Base-by-base conservation (phyloP, 2,113 vertebrate species). In the Vicugna pacos region DNA sequence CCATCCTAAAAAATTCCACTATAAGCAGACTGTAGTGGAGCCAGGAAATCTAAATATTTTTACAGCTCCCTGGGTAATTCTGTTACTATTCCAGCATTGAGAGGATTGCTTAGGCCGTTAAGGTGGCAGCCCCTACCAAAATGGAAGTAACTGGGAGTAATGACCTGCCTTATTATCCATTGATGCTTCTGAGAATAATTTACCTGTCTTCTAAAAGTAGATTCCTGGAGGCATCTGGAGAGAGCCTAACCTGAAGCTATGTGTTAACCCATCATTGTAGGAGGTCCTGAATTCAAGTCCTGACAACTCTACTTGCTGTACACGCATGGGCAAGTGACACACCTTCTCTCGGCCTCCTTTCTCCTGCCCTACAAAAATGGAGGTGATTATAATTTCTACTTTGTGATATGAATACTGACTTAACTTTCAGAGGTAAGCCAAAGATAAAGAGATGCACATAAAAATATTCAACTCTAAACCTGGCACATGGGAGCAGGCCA, bases 21-120 rank as follows among this genome's bases (percentile, higher is more conserved):
- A 13, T 65, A 88, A 58, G 77, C 35, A 65, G 22, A 84, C n/a
- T 67, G 56, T 32, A 94, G n/a, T 58, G 35, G 2, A 77, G 58
- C n/a, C 70, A 92, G 69, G 64, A 89, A 92, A 80, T 92, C 48
- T 84, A 84, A 48, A 79, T 72, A 46, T 89, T 89, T 79, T 65
- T 79, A 67, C 73, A 72, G 13, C 28, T 79, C 62, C 85, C 32
- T 89, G 64, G 38, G 72, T 76, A 16, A 89, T 86, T 88, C 83
- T 58, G 8, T 46, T 76, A 30, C 82, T 54, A 83, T 72, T 80
- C 32, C 75, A 91, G 60, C 58, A 93, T 11, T 62, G 35, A 69
- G 11, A 30, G 8, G 12, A 32, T 52, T 32, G 38, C 54, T 70
- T 38, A 35, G 14, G 46, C 19, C 30, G 7, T 30, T 38, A 62